Base-by-base conservation (phyloP, 2,797 vertebrate species). In the Tinamus major region DNA sequence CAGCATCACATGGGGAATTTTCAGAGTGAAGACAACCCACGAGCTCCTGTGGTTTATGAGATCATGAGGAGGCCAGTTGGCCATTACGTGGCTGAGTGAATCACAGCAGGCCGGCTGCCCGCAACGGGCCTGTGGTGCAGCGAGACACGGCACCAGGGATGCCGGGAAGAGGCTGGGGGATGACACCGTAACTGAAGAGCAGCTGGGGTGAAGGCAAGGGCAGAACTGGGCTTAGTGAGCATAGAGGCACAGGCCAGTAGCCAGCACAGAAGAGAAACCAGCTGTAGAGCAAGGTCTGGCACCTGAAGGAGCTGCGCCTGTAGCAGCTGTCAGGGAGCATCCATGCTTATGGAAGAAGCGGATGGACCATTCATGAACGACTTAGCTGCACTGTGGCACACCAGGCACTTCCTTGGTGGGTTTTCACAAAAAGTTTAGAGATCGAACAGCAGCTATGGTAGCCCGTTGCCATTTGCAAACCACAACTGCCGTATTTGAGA, bases 321-420 rank as follows among this genome's bases (percentile, higher is more conserved):
- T 24, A 23, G 14, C 10, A 15, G 35, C 23, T 23, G 64, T 48
- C 56, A 55, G 59, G 44, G 31, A 10, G 63, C 77, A 29, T 65
- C 12, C 39, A 65, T 59, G 29, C 39, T 17, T 15, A 12, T 0
- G 0, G 17, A 13, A 26, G 2, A 51, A 93, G 69, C 14, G 9
- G 44, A n/a, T 0, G 13, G 46, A 55, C 6, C 14, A 74, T 53
- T 13, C 0, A 5, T 4, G 58, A 53, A 26, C 33, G 64, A 20
- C 1, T 0, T 3, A 23, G 18, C 27, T 2, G 0, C 19, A 20
- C 71, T 9, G 1, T 2, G 20, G 3, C 2, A 27, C 10, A 1
- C n/a, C 62, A 33, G 63, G 6, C 20, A 2, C 53, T 53, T 21
- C 79, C 35, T 24, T 4, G 70, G 62, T 53, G 72, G 70, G 35